Evolutionary conservation across 2,797 vertebrate species (phyloP).

Genomic region (Poecilia velifera): DNA sequence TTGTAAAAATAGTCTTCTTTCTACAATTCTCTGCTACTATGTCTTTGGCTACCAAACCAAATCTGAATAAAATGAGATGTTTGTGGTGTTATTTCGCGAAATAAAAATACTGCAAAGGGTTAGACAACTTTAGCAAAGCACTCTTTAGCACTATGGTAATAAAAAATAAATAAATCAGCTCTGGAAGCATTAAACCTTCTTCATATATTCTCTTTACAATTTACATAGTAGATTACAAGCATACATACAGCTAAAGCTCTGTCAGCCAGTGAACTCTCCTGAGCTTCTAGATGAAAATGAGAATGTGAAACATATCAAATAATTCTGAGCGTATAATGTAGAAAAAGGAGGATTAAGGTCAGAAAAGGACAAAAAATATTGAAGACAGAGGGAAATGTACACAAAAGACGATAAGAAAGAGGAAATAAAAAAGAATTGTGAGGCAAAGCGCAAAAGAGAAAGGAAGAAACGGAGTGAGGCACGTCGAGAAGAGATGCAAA

Average conservation of each 20-base stretch:
- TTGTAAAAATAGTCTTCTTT: background rate
- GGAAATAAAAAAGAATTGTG: slow-evolving; percentile 34
- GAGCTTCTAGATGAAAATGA: background rate
- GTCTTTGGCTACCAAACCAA: background rate
- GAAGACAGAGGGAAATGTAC: slow-evolving; percentile 26
- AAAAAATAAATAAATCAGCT: background rate
- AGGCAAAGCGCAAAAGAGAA: slow-evolving; percentile 4
- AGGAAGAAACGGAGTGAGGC: slow-evolving; percentile 6
- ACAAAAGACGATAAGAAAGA: slow-evolving; percentile 41
- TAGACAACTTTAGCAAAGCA: background rate
- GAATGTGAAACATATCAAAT: slow-evolving; percentile 2
- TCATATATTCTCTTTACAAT: background rate
- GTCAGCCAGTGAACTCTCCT: background rate
- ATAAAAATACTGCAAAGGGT: background rate
- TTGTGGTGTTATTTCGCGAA: background rate
- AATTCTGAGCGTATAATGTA: slow-evolving; percentile 19
- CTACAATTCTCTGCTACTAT: background rate
- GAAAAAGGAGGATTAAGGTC: slow-evolving; percentile 19
- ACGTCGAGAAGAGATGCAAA: slow-evolving; percentile 41
- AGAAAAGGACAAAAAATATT: slow-evolving; percentile 25
- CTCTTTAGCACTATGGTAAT: background rate
- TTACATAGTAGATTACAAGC: slow-evolving; percentile 1
- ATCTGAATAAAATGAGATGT: background rate
- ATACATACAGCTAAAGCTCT: background rate
- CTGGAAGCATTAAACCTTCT: background rate